Evolutionary conservation across 2,888 invertebrate genomes (phyloP), one percentile per base, ranked within the genome.

Genomic region (Rugalucina vietnamica): DNA sequence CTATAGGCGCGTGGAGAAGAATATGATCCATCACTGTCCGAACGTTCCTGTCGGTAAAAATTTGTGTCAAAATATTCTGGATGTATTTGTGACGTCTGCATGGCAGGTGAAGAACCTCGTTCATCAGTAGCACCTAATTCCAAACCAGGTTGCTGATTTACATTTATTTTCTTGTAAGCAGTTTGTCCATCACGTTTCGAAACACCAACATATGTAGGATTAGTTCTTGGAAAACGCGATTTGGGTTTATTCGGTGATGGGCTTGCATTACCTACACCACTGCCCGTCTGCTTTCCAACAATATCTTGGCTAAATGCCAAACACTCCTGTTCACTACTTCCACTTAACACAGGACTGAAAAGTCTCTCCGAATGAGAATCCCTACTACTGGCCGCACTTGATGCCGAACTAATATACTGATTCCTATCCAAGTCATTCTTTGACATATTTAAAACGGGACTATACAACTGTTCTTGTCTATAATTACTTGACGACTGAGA

Each of bases 21-120:
- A 88, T 94, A 93, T 21, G 94, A 94, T 0, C 93, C 91, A 84
- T 94, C 94, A 85, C 94, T 94, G 85, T 94, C 94, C 5, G 94
- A 94, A 27, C 94, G 89, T 39, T 93, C 93, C 69, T 93, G 93
- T 34, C 92, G 88, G 80, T 90, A 90, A 72, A 88, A 89, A 77
- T 85, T 86, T 75, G 87, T 87, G 72, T 89, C 91, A 54, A 88
- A 88, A 84, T 89, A 90, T 79, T 90, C 90, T 14, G 89, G 87
- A 81, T 87, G 84, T 73, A 88, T 88, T 85, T 91, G 92, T 10
- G 92, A 91, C 4, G 92, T 90, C 87, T 92, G 92, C 65, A 92
- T 90, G n/a, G 90, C 91, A 50, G 89, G 82, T 43, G 84, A 65
- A 60, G 79, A 81, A 36, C 77, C 82, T 21, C 75, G 60, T 60